phyloP scores from a whole-genome alignment of 2,113 vertebrate genomes.

The Crocuta crocuta region DNA sequence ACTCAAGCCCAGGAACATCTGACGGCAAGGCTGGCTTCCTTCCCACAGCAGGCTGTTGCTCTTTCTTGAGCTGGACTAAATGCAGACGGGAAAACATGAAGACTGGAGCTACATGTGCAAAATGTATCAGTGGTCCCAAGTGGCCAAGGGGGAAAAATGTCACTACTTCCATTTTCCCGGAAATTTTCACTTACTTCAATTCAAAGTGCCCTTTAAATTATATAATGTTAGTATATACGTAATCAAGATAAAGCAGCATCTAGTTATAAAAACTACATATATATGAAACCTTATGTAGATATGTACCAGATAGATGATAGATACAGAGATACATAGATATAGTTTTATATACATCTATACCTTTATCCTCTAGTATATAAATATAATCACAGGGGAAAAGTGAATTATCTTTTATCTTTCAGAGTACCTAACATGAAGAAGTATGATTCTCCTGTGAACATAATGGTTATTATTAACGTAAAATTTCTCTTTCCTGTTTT shows the following conservation, averaged over 20 bases:
- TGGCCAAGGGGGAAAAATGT: not conserved
- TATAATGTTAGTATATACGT: not conserved
- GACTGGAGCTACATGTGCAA: not conserved
- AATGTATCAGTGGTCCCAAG: not conserved
- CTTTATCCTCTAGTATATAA: not conserved
- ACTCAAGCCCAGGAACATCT: not conserved
- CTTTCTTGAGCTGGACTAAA: not conserved
- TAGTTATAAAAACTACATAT: not conserved
- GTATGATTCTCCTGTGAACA: not conserved
- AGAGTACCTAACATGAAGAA: not conserved
- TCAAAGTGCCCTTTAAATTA: not conserved
- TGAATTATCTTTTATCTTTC: not conserved
- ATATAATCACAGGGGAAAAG: not conserved
- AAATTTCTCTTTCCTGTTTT: not conserved
- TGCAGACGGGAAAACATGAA: not conserved
- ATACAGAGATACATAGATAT: not conserved
- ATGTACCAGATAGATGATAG: not conserved
- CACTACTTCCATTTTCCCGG: not conserved
- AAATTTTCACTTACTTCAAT: not conserved
- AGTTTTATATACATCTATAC: not conserved
- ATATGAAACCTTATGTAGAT: not conserved
- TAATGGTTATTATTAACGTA: conserved; percentile 10
- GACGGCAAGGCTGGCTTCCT: not conserved
- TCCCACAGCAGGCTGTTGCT: not conserved
- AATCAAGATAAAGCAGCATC: not conserved